Conservation (phyloP, 2,888 invertebrate genomes). For the Anagyrus pseudococci region DNA sequence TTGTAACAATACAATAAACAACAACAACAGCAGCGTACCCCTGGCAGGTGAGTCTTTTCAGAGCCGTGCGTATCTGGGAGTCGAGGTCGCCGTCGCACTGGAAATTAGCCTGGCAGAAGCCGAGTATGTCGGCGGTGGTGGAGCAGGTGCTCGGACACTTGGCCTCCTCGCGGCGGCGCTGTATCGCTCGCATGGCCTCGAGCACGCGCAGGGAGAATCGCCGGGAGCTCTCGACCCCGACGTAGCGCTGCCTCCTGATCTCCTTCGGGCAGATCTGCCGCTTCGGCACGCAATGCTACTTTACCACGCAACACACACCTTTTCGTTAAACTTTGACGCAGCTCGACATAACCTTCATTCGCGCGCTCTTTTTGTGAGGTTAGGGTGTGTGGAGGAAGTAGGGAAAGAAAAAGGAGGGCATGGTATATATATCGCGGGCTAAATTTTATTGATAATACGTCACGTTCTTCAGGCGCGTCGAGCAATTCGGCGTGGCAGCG, state of each 20-base stretch:
- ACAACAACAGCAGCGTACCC: conserved; percentile 45
- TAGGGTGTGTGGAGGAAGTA: no score
- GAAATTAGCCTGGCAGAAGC: conserved; percentile 44
- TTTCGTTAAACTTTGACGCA: no score
- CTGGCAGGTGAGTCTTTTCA: conserved; percentile 45
- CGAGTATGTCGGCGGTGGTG: conserved; percentile 44
- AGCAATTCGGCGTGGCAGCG: neutral
- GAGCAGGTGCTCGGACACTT: conserved; percentile 19
- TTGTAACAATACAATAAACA: no score
- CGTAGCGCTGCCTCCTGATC: neutral
- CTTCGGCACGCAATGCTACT: no score
- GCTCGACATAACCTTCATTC: no score
- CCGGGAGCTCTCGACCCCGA: conserved; percentile 41
- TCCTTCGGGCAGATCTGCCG: neutral
- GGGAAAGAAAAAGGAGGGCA: no score
- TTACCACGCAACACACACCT: no score
- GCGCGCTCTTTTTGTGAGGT: no score
- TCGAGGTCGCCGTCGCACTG: conserved; percentile 46
- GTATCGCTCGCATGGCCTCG: conserved; percentile 49
- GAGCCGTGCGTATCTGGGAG: conserved; percentile 48
- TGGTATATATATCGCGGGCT: no score
- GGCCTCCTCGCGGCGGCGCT: conserved; percentile 11
- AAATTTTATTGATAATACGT: conserved; percentile 32
- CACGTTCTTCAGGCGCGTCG: conserved; percentile 15
- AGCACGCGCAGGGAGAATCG: conserved; percentile 48